A percentile compares a stretch with the other conserved stretches of the same genome.
Evolutionary conservation across 2,888 invertebrate genomes (phyloP).

Genomic region (Catocala fraxini): DNA sequence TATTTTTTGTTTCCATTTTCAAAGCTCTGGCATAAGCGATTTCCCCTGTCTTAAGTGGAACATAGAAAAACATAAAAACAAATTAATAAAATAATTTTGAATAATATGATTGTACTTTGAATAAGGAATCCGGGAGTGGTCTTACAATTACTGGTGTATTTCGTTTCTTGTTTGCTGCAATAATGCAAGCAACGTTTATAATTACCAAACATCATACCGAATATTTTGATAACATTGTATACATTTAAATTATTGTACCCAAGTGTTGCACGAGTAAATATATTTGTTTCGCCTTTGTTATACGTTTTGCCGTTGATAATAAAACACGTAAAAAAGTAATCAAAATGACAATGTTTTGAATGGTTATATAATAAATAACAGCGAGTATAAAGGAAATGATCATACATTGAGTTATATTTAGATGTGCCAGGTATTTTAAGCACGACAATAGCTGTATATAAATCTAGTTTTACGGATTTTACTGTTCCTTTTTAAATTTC

Average conservation of each 20-base stretch:
- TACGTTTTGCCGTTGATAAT: constrained; percentile 1
- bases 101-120: no score
- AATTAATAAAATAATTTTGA: no score
- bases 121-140: no score
- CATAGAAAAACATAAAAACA: no score
- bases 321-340: constrained; percentile 5
- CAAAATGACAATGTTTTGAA: constrained; percentile 6
- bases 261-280: constrained; percentile 9
- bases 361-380: constrained; percentile 27
- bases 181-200: not conserved
- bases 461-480: constrained; percentile 8
- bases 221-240: constrained; percentile 16
- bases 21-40: no score
- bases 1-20: no score
- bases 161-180: not conserved
- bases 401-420: not conserved
- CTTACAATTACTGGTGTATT: not conserved
- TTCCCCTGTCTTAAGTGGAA: no score
- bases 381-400: not conserved
- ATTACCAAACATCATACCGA: constrained; percentile 1
- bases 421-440: not conserved
- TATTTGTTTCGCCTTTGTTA: constrained; percentile 10
- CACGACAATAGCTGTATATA: not conserved
- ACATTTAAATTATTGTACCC: constrained; percentile 6
- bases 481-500: not conserved